Conservation (phyloP, 2,888 invertebrate genomes). For the Acrocyrtus sp. region DNA sequence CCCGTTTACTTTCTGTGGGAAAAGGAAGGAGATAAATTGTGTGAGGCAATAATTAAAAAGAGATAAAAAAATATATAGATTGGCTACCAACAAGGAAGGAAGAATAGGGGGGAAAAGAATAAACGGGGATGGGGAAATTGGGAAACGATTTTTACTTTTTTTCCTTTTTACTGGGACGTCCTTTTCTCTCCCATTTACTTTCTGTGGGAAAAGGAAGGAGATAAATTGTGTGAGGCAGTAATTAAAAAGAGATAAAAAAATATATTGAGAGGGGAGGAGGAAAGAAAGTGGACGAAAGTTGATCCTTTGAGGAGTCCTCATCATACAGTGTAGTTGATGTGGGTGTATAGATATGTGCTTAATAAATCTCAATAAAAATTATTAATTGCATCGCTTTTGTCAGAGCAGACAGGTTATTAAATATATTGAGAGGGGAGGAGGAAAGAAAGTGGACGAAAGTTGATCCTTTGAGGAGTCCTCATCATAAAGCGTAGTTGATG, state of each 20-base stretch:
- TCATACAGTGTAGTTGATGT: neutral
- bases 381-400: slow-evolving; percentile 44
- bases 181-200: neutral
- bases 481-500: neutral
- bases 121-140: neutral
- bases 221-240: neutral
- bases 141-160: neutral
- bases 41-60: neutral
- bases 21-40: neutral
- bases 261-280: neutral
- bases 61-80: neutral
- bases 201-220: neutral
- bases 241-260: slow-evolving; percentile 1
- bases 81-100: neutral
- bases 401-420: slow-evolving; percentile 1
- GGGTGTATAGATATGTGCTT: too few species aligned
- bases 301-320: neutral
- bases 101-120: neutral
- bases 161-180: neutral
- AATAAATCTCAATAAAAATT: slow-evolving; percentile 16
- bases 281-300: neutral
- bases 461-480: neutral
- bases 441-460: neutral
- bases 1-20: neutral
- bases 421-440: neutral